Evolutionary conservation across 1,140 invertebrate species (phyloP), one percentile per base, ranked within the genome.

Genomic region (Thaumetopoea pityocampa): DNA sequence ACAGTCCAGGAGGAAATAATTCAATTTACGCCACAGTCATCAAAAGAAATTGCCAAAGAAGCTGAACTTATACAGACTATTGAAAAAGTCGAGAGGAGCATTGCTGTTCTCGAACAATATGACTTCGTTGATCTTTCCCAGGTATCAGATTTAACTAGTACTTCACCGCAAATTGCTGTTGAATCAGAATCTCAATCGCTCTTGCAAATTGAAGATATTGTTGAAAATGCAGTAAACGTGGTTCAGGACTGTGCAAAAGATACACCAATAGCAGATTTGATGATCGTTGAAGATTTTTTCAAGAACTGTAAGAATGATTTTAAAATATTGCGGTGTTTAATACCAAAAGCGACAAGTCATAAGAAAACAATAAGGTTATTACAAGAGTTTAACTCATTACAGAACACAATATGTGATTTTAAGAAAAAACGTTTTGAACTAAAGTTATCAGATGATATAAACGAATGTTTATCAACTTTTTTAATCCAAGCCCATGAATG

Each of bases 301-400:
- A 58, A 52, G 33, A 65, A 24, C 2, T 73, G 60, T 18, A 67
- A 67, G 49, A 57, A 57, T 38, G 57, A 67, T 51, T 67, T 78
- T 36, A 52, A 44, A 2, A 45, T 74, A 16, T 43, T 79, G 22
- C 26, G 48, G 28, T 53, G 34, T 26, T 52, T 79, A n/a, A 51
- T 72, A 19, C 54, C 54, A 6, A 71, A 73, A 50, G 47, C 35
- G 23, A 37, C 51, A 14, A 73, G 41, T 29, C 64, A 65, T 20
- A 78, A 78, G 43, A 65, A 60, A 54, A 46, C 69, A 6, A 69
- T 79, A 27, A 52, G 73, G 41, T 48, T 79, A 8, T 24, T 73
- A 9, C 68, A 79, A 51, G 64, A 73, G 46, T 79, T 62, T 55
- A 62, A 34, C 27, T 47, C 27, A 23, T 15, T 81, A 3, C 44